A percentile compares a stretch with the other conserved stretches of the same genome.
These are phyloP conservation scores for Agapetus fuscipes DNA, from an alignment of 2,888 invertebrate species.

Conservation along the genomic window DNA sequence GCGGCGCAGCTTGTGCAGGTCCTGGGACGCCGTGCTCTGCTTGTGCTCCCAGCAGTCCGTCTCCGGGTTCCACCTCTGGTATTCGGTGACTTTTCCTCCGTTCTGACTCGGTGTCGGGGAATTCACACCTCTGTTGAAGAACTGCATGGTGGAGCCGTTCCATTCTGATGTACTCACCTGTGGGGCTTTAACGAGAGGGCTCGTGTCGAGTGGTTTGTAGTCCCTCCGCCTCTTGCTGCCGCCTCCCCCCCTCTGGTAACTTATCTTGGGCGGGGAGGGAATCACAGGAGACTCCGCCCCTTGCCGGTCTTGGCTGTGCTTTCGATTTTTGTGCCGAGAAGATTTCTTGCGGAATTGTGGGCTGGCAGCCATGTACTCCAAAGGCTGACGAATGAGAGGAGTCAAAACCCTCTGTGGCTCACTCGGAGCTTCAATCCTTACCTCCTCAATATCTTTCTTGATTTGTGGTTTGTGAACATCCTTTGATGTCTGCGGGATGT, in stretches of 20 bases:
- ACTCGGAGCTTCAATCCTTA: conserved; percentile 17
- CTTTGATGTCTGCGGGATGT: conserved; percentile 29
- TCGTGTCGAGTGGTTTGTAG: conserved; percentile 44
- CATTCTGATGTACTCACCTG: conserved; percentile 40
- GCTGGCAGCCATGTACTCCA: conserved; percentile 63
- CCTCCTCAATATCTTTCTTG: conserved; percentile 9
- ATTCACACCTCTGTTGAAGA: conserved; percentile 49
- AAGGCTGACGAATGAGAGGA: conserved; percentile 60
- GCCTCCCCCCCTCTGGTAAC: conserved; percentile 43
- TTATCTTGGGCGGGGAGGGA: conserved; percentile 56
- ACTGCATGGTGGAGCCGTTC: conserved; percentile 63
- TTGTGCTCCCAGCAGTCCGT: conserved; percentile 42
- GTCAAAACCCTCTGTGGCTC: conserved; percentile 42
- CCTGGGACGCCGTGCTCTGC: conserved; percentile 69
- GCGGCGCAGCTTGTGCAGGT: conserved; percentile 70
- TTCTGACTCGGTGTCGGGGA: conserved; percentile 51
- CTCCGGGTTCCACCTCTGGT: conserved; percentile 42
- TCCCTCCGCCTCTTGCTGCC: conserved; percentile 48
- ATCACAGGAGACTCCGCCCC: conserved; percentile 62
- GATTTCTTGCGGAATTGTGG: conserved; percentile 58
- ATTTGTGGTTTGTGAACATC: conserved; percentile 14
- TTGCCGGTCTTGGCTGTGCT: conserved; percentile 51
- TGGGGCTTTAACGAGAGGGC: conserved; percentile 36
- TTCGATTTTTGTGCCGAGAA: conserved; percentile 53
- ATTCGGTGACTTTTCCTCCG: conserved; percentile 36